Evolutionary conservation across 2,888 invertebrate genomes (phyloP).

Genomic region (Boloria selene): DNA sequence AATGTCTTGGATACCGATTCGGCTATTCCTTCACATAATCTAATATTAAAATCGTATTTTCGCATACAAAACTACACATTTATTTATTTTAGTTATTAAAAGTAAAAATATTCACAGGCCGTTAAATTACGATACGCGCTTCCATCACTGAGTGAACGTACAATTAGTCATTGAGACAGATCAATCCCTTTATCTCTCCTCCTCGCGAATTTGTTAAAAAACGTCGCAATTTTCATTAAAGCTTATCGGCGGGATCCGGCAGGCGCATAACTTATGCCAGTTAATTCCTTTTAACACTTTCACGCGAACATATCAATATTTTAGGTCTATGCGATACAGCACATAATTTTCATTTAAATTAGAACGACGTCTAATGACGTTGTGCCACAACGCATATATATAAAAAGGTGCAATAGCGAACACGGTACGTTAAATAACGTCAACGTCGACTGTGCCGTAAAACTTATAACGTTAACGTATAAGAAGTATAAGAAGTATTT

Average conservation of each 20-base stretch:
- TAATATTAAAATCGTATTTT: background rate
- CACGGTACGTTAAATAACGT: too few species aligned
- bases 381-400: too few species aligned
- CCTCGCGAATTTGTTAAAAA: conserved; percentile 72
- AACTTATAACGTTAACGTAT: too few species aligned
- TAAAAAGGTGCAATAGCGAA: too few species aligned
- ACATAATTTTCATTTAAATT: too few species aligned
- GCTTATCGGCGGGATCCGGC: conserved; percentile 65
- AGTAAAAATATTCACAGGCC: conserved; percentile 43
- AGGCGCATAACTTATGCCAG: conserved; percentile 69
- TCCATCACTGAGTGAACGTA: conserved; percentile 41
- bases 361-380: too few species aligned
- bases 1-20: background rate
- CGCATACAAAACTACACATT: background rate
- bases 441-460: too few species aligned
- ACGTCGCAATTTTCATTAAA: conserved; percentile 72
- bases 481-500: too few species aligned
- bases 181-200: conserved; percentile 69
- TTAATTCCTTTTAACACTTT: conserved; percentile 79
- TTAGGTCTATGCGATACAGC: too few species aligned
- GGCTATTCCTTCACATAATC: too few species aligned
- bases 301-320: too few species aligned
- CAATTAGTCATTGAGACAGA: conserved; percentile 56
- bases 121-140: conserved; percentile 47
- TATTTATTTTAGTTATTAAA: conserved; percentile 12